Conservation (phyloP, 2,113 vertebrate species). For the Hypocryptadius cinnamomeus region DNA sequence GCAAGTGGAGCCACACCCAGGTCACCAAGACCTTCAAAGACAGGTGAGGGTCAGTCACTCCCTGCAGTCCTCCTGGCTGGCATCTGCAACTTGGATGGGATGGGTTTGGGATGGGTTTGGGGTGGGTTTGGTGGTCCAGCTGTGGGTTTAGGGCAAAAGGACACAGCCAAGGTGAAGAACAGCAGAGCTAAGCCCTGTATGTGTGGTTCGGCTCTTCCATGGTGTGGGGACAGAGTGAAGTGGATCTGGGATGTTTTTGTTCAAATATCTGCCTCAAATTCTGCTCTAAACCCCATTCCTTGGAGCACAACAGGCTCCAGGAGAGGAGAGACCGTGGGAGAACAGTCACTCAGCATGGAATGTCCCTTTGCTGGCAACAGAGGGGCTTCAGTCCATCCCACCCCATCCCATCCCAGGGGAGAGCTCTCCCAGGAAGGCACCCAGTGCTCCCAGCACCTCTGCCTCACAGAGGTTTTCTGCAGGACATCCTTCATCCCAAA, state of each 20-base stretch:
- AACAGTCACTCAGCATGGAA: background rate
- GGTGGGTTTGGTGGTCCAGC: background rate
- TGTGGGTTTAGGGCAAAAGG: background rate
- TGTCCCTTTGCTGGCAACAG: background rate
- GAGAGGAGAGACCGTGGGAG: background rate
- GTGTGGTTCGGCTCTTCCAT: background rate
- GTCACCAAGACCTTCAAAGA: slow-evolving; percentile 45
- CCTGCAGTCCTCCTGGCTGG: background rate
- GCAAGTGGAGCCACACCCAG: slow-evolving; percentile 48
- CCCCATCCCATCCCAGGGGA: background rate
- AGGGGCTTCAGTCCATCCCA: background rate
- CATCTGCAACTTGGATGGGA: background rate
- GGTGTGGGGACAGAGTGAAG: accelerated
- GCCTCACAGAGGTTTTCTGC: background rate
- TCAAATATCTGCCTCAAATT: background rate
- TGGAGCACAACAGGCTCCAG: accelerated
- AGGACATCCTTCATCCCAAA: background rate
- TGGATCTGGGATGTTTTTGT: background rate
- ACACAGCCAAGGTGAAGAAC: background rate
- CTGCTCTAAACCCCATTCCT: background rate
- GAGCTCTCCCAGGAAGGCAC: background rate
- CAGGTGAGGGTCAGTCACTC: slow-evolving; percentile 47
- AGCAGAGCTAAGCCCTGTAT: background rate
- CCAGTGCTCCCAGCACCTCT: background rate
- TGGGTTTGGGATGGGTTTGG: background rate